Conservation (phyloP, 2,113 vertebrate species). For the Collichthys lucidus region DNA sequence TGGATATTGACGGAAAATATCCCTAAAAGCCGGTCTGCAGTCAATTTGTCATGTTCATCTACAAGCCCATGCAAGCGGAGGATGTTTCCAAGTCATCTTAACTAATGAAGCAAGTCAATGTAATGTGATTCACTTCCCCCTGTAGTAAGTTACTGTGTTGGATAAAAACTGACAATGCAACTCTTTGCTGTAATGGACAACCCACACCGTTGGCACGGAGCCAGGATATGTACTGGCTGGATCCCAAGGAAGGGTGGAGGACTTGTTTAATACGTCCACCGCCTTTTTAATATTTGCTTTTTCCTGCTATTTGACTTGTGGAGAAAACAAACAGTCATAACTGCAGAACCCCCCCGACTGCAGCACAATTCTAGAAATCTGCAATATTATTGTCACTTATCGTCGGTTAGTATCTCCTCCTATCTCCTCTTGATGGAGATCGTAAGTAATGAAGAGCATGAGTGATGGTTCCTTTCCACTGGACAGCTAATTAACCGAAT, state of each 20-base stretch:
- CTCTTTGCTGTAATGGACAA: slow-evolving; percentile 60
- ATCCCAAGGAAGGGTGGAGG: slow-evolving; percentile 43
- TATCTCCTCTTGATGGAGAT: neutral
- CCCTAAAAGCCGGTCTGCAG: slow-evolving; percentile 21
- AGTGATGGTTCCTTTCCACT: too few relatives aligned
- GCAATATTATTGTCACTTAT: neutral
- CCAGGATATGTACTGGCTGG: slow-evolving; percentile 57
- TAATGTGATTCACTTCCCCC: slow-evolving; percentile 56
- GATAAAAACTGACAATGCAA: slow-evolving; percentile 67
- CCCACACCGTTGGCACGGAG: slow-evolving; percentile 49
- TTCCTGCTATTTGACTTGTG: slow-evolving; percentile 3
- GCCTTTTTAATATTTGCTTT: slow-evolving; percentile 2
- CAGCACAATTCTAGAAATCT: neutral
- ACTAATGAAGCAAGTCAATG: slow-evolving; percentile 59
- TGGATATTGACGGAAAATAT: slow-evolving; percentile 1
- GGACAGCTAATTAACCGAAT: neutral
- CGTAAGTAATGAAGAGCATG: neutral
- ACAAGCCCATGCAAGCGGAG: slow-evolving; percentile 11
- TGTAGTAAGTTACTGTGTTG: slow-evolving; percentile 43
- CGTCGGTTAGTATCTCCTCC: neutral
- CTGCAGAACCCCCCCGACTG: neutral
- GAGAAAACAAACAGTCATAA: slow-evolving; percentile 28
- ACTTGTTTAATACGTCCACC: slow-evolving; percentile 28
- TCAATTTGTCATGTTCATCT: slow-evolving; percentile 39
- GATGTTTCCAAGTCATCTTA: slow-evolving; percentile 48